Evolutionary conservation across 2,113 vertebrate species (phyloP).

Genomic region (Apteryx mantelli): DNA sequence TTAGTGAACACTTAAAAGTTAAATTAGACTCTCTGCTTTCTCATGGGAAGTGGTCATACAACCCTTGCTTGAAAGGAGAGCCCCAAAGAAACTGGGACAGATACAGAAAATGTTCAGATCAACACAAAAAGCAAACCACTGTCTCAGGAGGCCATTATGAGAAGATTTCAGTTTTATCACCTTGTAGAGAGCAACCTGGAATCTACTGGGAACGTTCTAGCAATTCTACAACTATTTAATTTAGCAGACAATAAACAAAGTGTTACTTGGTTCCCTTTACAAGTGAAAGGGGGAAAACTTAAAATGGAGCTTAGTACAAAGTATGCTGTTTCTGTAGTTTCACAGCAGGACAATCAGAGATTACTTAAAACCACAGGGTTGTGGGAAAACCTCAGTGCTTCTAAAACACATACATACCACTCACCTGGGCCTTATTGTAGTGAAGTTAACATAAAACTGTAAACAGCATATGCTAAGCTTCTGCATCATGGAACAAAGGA

Average conservation of each 20-base stretch:
- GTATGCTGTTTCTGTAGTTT: conserved; percentile 13
- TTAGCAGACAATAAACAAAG: conserved; percentile 22
- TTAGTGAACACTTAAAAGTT: neutral
- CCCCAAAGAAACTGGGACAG: neutral
- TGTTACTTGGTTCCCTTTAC: conserved; percentile 14
- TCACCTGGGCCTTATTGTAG: neutral
- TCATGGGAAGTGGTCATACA: neutral
- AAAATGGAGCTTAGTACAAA: neutral
- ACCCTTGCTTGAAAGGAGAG: neutral
- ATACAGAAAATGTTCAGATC: neutral
- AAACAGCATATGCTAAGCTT: conserved; percentile 6
- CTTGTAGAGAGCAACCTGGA: neutral
- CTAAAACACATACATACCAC: neutral
- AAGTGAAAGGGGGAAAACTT: conserved; percentile 17
- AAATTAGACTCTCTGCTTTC: neutral
- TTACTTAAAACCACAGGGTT: conserved; percentile 13
- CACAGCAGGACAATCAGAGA: conserved; percentile 21
- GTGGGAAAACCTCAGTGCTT: neutral
- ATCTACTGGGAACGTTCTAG: neutral
- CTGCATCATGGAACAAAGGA: neutral
- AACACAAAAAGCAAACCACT: neutral
- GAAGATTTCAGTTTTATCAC: conserved; percentile 5
- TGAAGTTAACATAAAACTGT: neutral
- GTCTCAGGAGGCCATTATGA: neutral
- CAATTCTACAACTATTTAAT: conserved; percentile 20